Conservation (phyloP, 2,113 vertebrate species). For the Epinephelus cyanopodus region DNA sequence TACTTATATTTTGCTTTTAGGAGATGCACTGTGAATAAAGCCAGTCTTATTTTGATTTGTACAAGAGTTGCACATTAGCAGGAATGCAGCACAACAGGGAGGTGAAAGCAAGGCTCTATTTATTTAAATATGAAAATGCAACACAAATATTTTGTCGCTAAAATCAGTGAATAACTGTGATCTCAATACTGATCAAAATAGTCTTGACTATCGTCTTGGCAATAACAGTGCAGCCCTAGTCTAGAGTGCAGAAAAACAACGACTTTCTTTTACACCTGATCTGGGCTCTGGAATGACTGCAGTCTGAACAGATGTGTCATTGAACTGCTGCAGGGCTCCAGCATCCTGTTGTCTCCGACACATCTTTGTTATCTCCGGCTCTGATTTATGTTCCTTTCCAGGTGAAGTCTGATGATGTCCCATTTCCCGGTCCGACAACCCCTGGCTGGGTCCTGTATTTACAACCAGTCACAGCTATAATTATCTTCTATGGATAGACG, state of each 20-base stretch:
- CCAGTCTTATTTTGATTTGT: too few relatives aligned
- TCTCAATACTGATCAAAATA: too few relatives aligned
- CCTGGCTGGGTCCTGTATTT: conserved; percentile 59
- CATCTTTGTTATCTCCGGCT: conserved; percentile 65
- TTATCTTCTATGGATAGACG: conserved; percentile 69
- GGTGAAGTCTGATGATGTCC: conserved; percentile 68
- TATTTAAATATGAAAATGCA: too few relatives aligned
- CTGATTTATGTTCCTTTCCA: conserved; percentile 70
- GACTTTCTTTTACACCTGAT: not conserved
- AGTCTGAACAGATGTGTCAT: conserved; percentile 43
- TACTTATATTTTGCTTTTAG: too few relatives aligned
- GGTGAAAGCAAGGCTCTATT: too few relatives aligned
- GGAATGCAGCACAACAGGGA: too few relatives aligned
- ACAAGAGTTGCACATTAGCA: too few relatives aligned
- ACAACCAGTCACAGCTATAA: conserved; percentile 71
- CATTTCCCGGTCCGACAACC: conserved; percentile 64
- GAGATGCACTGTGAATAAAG: too few relatives aligned
- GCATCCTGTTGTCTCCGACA: conserved; percentile 64
- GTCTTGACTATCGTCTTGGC: too few relatives aligned
- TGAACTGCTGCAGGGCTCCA: conserved; percentile 25
- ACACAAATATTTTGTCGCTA: too few relatives aligned
- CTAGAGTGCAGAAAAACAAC: not conserved
- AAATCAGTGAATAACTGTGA: too few relatives aligned
- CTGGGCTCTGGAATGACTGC: not conserved
- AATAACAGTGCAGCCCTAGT: too few relatives aligned